A percentile compares a stretch with the other conserved stretches of the same genome.
Conservation (phyloP, 2,113 vertebrate species). For the Paramisgurnus dabryanus region DNA sequence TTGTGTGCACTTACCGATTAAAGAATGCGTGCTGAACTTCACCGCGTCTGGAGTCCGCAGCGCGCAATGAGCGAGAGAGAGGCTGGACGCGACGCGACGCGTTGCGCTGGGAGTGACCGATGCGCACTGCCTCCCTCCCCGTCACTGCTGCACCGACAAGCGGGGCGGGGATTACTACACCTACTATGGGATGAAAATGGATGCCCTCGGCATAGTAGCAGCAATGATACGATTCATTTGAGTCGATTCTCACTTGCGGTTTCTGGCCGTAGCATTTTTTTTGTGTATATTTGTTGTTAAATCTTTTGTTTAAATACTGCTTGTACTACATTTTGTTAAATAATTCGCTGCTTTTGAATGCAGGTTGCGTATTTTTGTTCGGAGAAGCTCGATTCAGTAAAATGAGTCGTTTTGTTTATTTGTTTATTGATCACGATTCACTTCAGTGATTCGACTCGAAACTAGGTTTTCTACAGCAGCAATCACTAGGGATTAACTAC, state of each 20-base stretch:
- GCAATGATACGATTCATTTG: neutral
- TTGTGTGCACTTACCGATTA: conserved; percentile 54
- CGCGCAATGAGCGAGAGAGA: conserved; percentile 39
- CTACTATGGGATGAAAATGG: neutral
- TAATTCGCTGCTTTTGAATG: too few species aligned
- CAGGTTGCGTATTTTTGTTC: too few species aligned
- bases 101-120: conserved; percentile 70
- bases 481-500: too few species aligned
- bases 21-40: conserved; percentile 52
- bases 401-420: too few species aligned
- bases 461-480: too few species aligned
- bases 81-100: conserved; percentile 35
- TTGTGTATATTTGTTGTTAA: too few species aligned
- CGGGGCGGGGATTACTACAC: conserved; percentile 60
- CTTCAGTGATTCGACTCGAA: too few species aligned
- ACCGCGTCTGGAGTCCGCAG: conserved; percentile 56
- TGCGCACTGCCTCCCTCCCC: conserved; percentile 68
- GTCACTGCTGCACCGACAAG: conserved; percentile 66
- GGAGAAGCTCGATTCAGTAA: too few species aligned
- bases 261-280: too few species aligned
- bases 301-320: too few species aligned
- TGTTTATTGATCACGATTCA: too few species aligned
- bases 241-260: neutral
- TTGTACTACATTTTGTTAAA: too few species aligned
- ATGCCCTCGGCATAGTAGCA: neutral